Base-by-base conservation (phyloP, 64 coral and sea anemone genomes). In the Montipora foliosa region DNA sequence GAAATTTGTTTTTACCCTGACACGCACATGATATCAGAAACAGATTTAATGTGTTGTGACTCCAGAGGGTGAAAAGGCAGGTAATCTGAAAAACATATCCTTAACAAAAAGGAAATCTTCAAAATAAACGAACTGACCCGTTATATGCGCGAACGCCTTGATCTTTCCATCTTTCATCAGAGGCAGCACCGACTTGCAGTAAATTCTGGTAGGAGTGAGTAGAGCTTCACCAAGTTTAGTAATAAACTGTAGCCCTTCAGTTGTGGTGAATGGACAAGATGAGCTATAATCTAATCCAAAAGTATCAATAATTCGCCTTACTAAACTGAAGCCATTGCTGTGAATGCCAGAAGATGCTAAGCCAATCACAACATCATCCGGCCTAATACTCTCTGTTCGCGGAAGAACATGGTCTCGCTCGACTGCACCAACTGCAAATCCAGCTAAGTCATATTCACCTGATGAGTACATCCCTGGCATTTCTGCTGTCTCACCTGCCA, bases 121-220 rank as follows among this genome's bases (percentile, higher is more conserved):
- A 47, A 79, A 7, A 5, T 12, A 62, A 51, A 51, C 49, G 60
- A 67, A 53, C 75, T 21, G 88, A 98, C 97, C 97, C 94, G 97
- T 98, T 37, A 98, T 95, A 48, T 98, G 97, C 9, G 94, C 97
- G 94, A 98, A 98, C 12, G 94, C 97, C 91, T 98, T 98, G 59
- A 98, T 49, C 69, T 93, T 95, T 3, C 90, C 90, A 22, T 76
- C 88, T 29, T 90, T 83, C 88, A 98, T 98, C 25, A 93, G 83
- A 10, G 97, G 97, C 49, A 95, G 74, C 46, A 98, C 91, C 90
- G 94, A 73, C 47, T 88, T 93, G 11, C 94, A 95, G 82, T 98
- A 98, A 67, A 98, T 94, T 17, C 67, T 44, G 12, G 97, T 98
- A 47, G 97, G 97, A 13, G 87, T 74, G 24, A 98, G 80, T 59